Evolutionary conservation across 2,888 invertebrate species (phyloP).

Genomic region (Sipha maydis): DNA sequence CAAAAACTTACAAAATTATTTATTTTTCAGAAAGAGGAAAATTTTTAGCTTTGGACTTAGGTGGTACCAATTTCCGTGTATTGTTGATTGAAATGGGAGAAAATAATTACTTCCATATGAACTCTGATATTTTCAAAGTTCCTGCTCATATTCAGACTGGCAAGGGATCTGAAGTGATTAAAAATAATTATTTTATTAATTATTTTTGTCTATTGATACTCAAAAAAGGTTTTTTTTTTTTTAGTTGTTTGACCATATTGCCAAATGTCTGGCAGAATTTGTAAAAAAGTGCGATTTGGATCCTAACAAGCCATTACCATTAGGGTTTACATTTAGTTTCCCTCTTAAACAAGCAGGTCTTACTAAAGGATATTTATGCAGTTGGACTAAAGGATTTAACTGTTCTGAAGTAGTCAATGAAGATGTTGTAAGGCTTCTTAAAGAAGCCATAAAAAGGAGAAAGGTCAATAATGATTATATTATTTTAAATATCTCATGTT

Average conservation of each 20-base stretch:
- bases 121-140: conserved; percentile 96
- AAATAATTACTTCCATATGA: conserved; percentile 87
- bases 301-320: conserved; percentile 71
- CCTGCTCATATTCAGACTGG: conserved; percentile 95
- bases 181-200: neutral
- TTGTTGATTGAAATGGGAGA: conserved; percentile 87
- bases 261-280: conserved; percentile 71
- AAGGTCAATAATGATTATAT: conserved; percentile 20
- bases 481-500: neutral
- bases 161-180: conserved; percentile 72
- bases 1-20: neutral
- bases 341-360: conserved; percentile 81
- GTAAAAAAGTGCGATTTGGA: conserved; percentile 66
- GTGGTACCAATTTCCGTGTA: conserved; percentile 97
- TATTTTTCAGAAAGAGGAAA: conserved; percentile 79
- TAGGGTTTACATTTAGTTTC: conserved; percentile 88
- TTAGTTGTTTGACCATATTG: conserved; percentile 73
- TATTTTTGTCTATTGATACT: neutral
- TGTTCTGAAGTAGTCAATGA: conserved; percentile 77
- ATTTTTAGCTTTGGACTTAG: conserved; percentile 95
- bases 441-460: conserved; percentile 66
- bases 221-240: conserved; percentile 61
- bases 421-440: conserved; percentile 78
- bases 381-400: conserved; percentile 88
- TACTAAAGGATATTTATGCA: conserved; percentile 77